Conservation (phyloP, 2,113 vertebrate species). For the Zapornia atra region DNA sequence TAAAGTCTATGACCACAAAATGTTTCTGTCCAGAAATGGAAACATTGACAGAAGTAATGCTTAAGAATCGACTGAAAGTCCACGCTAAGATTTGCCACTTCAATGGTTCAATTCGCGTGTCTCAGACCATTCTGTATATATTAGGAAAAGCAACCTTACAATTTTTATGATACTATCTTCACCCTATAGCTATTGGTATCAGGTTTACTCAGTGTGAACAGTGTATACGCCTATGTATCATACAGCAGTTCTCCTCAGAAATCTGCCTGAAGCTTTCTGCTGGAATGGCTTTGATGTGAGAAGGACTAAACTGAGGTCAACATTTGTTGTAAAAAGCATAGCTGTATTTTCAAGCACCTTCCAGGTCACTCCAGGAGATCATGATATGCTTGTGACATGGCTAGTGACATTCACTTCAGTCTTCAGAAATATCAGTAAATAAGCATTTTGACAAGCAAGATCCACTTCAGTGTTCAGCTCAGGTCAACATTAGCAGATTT, state of each 20-base stretch:
- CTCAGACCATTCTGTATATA: not conserved
- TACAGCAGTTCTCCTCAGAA: not conserved
- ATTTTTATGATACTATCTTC: not conserved
- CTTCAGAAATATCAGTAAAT: not conserved
- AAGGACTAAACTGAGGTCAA: not conserved
- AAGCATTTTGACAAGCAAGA: not conserved
- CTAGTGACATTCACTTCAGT: rapidly evolving
- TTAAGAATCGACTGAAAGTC: constrained; percentile 9
- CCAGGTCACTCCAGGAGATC: not conserved
- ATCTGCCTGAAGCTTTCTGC: not conserved
- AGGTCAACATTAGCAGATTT: not conserved
- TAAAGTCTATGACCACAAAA: not conserved
- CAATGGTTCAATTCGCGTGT: not conserved
- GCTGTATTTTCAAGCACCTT: not conserved
- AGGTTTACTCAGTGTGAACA: not conserved
- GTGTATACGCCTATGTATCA: not conserved
- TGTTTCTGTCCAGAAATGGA: not conserved
- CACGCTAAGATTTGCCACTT: not conserved
- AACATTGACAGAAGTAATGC: not conserved
- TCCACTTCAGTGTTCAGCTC: not conserved
- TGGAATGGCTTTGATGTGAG: not conserved
- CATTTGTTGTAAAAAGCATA: not conserved
- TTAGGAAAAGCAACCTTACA: not conserved
- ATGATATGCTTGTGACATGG: not conserved
- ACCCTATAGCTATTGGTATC: not conserved